These are phyloP conservation scores for Parochlus steinenii DNA, from an alignment of 2,888 invertebrate genomes.

Conservation along the genomic window DNA sequence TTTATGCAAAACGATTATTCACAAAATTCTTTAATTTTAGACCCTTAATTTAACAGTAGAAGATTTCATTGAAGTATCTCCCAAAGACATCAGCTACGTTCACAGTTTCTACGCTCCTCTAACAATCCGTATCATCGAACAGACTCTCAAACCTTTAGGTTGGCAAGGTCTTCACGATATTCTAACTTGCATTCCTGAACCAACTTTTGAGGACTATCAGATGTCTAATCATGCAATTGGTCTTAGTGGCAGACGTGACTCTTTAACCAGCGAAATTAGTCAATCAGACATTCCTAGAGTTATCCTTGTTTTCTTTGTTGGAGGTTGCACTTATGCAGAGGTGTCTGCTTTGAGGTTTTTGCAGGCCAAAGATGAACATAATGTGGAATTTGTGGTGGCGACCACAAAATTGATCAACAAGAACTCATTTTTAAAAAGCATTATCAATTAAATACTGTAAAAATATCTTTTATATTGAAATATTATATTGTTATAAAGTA, in stretches of 20 bases:
- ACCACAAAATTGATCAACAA: constrained; percentile 90
- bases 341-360: constrained; percentile 59
- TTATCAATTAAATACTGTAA: constrained; percentile 38
- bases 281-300: constrained; percentile 33
- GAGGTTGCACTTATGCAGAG: constrained; percentile 94
- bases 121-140: constrained; percentile 71
- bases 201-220: constrained; percentile 49
- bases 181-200: constrained; percentile 66
- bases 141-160: constrained; percentile 55
- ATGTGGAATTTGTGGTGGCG: constrained; percentile 76
- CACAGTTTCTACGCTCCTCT: constrained; percentile 89
- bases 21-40: constrained; percentile 30
- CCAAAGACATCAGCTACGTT: constrained; percentile 79
- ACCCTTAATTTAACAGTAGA: constrained; percentile 74
- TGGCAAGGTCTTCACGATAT: constrained; percentile 71
- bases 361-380: constrained; percentile 60
- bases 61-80: constrained; percentile 66
- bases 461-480: too few species aligned
- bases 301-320: constrained; percentile 86
- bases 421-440: constrained; percentile 60
- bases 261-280: constrained; percentile 41
- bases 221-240: constrained; percentile 37
- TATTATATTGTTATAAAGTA: too few species aligned
- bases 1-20: too few species aligned
- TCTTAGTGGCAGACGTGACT: constrained; percentile 33